These are phyloP conservation scores for Agrenia bidenticulata DNA, from an alignment of 2,888 invertebrate species.

Conservation along the genomic window DNA sequence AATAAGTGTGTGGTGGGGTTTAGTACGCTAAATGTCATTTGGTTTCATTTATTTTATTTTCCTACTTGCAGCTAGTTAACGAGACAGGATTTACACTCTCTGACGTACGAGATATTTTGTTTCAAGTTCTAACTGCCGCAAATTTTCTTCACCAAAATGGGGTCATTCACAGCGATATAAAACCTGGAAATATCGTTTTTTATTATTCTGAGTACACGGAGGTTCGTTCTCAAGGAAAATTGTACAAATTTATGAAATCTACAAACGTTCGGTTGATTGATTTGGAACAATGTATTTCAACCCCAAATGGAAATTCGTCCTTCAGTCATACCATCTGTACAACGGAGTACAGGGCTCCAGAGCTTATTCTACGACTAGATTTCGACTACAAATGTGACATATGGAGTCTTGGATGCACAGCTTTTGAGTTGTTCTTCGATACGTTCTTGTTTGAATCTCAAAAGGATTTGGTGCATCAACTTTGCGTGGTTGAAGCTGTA, in stretches of 20 bases:
- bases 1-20: too few relatives aligned
- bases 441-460: constrained; percentile 7
- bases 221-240: neutral
- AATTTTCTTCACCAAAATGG: neutral
- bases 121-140: too few relatives aligned
- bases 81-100: too few relatives aligned
- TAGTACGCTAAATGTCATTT: too few relatives aligned
- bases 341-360: constrained; percentile 12
- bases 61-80: too few relatives aligned
- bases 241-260: neutral
- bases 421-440: constrained; percentile 15
- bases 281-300: neutral
- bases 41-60: too few relatives aligned
- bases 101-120: too few relatives aligned
- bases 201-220: neutral
- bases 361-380: constrained; percentile 1
- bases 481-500: constrained; percentile 7
- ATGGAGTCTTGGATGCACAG: constrained; percentile 19
- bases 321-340: constrained; percentile 10
- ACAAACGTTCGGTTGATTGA: neutral
- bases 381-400: constrained; percentile 8
- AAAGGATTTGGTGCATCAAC: constrained; percentile 3
- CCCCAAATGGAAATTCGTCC: neutral
- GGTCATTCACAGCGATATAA: neutral
- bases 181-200: constrained; percentile 5